phyloP scores from a whole-genome alignment of 1,140 invertebrate species.

The Tetramorium parvispinum region DNA sequence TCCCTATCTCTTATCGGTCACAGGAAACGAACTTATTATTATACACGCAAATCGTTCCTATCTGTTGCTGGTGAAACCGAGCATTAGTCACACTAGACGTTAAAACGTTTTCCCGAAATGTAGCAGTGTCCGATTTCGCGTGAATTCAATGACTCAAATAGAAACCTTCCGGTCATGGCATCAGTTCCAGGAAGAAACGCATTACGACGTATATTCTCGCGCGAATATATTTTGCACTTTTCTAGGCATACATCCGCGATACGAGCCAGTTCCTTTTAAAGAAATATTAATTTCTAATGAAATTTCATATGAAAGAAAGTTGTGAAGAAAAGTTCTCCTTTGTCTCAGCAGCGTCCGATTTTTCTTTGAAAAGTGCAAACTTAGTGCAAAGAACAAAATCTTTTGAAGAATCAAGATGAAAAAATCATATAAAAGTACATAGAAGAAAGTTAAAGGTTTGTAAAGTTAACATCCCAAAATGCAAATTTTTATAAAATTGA shows the following conservation, averaged over 20 bases:
- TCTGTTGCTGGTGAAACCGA: not conserved
- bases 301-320: not conserved
- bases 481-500: too few relatives aligned
- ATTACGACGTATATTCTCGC: constrained; percentile 7
- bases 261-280: not conserved
- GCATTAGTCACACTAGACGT: constrained; percentile 22
- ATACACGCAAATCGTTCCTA: constrained; percentile 3
- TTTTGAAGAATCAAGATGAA: not conserved
- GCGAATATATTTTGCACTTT: constrained; percentile 17
- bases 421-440: not conserved
- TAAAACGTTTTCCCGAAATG: constrained; percentile 14
- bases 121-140: constrained; percentile 10
- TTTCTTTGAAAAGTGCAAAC: not conserved
- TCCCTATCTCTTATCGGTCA: constrained; percentile 29
- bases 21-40: constrained; percentile 40
- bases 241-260: not conserved
- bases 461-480: too few relatives aligned
- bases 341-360: not conserved
- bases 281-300: not conserved
- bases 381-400: not conserved
- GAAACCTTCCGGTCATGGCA: constrained; percentile 7
- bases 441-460: not conserved
- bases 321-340: not conserved
- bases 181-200: constrained; percentile 30
- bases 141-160: constrained; percentile 42